These are phyloP conservation scores for Noctua fimbriata DNA, from an alignment of 2,888 invertebrate genomes.

Conservation along the genomic window DNA sequence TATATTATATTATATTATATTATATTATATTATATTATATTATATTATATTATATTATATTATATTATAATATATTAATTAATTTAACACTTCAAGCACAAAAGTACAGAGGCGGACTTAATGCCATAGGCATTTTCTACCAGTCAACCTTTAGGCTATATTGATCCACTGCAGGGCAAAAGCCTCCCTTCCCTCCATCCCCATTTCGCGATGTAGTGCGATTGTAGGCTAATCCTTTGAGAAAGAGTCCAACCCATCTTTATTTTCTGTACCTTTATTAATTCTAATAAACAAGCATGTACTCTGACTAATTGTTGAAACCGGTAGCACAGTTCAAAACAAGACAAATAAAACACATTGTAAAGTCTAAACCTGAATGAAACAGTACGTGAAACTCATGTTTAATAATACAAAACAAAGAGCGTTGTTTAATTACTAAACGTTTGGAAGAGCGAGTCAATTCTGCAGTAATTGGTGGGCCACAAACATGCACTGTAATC, in stretches of 20 bases:
- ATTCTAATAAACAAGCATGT: not conserved
- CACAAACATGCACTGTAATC: slow-evolving; percentile 49
- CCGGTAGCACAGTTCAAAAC: not conserved
- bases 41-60: no score
- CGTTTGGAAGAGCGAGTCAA: slow-evolving; percentile 39
- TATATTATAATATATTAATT: no score
- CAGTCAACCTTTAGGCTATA: no score
- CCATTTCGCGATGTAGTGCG: no score
- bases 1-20: no score
- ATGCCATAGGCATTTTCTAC: no score
- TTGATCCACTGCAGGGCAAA: no score
- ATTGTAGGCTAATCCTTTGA: no score
- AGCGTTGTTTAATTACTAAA: slow-evolving; percentile 45
- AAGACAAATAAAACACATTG: slow-evolving; percentile 28
- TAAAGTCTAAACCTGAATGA: slow-evolving; percentile 31
- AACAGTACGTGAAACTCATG: slow-evolving; percentile 34
- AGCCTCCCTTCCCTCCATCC: no score
- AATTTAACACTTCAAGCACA: no score
- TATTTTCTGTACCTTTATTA: not conserved
- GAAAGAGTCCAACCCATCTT: not conserved
- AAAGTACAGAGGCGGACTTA: no score
- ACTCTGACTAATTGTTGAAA: not conserved
- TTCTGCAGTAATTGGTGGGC: slow-evolving; percentile 43
- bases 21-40: no score
- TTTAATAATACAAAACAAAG: slow-evolving; percentile 43